A percentile compares a stretch with the other conserved stretches of the same genome.
phyloP scores from a whole-genome alignment of 2,888 invertebrate genomes.

The Machimus atricapillus region DNA sequence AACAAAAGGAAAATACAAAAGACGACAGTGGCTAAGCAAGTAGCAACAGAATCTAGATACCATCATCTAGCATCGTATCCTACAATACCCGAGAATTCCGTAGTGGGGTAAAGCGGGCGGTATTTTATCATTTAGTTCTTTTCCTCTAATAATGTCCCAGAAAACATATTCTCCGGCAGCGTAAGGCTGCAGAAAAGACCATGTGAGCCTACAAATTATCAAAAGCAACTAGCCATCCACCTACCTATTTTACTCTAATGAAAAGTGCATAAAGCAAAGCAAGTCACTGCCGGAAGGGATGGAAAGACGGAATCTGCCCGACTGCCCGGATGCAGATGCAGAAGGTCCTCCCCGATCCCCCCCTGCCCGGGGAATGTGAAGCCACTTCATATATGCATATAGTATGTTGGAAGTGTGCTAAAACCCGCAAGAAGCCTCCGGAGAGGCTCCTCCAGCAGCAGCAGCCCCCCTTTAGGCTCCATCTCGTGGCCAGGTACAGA shows the following conservation, averaged over 20 bases:
- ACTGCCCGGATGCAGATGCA: background rate
- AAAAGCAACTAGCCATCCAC: constrained; percentile 34
- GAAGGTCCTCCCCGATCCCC: background rate
- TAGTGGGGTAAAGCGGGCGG: background rate
- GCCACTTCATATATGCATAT: background rate
- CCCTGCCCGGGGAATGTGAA: background rate
- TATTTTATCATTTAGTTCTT: constrained; percentile 20
- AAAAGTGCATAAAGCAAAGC: constrained; percentile 16
- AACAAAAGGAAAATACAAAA: background rate
- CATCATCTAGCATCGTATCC: background rate
- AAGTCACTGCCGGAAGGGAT: background rate
- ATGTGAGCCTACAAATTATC: constrained; percentile 33
- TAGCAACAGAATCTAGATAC: background rate
- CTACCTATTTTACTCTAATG: constrained; percentile 36
- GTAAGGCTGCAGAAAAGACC: constrained; percentile 1
- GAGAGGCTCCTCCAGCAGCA: background rate
- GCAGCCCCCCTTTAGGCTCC: background rate
- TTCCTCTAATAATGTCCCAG: constrained; percentile 28
- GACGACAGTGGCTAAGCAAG: constrained; percentile 33
- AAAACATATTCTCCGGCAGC: background rate
- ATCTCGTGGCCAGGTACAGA: background rate
- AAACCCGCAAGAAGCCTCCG: constrained; percentile 32
- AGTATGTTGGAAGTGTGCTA: background rate
- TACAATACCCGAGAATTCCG: background rate
- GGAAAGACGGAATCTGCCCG: background rate